Evolutionary conservation across 1,140 invertebrate genomes (phyloP).

Genomic region (Drosophila leontia): DNA sequence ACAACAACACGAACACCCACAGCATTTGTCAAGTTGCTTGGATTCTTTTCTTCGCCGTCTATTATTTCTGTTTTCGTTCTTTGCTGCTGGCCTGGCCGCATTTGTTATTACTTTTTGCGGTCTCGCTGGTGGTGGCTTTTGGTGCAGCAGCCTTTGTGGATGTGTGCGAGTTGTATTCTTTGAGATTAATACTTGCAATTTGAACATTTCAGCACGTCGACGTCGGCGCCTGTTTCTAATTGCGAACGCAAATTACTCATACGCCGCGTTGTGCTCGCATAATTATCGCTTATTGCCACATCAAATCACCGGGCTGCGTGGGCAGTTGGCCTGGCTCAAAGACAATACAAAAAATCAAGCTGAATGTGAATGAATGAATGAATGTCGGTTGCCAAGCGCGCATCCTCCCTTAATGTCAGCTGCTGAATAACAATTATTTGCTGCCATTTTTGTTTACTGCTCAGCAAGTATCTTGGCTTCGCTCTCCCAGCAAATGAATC

Average conservation of each 20-base stretch:
- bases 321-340: constrained; percentile 43
- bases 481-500: constrained; percentile 77
- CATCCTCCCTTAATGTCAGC: constrained; percentile 61
- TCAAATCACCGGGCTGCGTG: constrained; percentile 56
- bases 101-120: constrained; percentile 76
- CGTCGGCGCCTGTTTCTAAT: constrained; percentile 74
- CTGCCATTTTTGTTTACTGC: constrained; percentile 74
- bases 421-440: constrained; percentile 75
- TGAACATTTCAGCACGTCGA: constrained; percentile 75
- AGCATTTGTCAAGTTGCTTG: constrained; percentile 74
- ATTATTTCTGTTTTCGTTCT: constrained; percentile 31
- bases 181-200: constrained; percentile 77
- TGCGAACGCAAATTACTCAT: constrained; percentile 79
- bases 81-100: constrained; percentile 68
- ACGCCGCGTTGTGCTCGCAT: constrained; percentile 77
- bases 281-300: constrained; percentile 70
- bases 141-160: constrained; percentile 22
- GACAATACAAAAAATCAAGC: constrained; percentile 12
- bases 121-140: constrained; percentile 42
- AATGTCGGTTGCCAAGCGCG: constrained; percentile 64
- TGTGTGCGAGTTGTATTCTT: constrained; percentile 32
- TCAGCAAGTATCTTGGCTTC: constrained; percentile 65
- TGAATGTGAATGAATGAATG: constrained; percentile 21
- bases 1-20: constrained; percentile 72
- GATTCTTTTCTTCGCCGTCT: constrained; percentile 50